A percentile compares a stretch with the other conserved stretches of the same genome.
phyloP scores from a whole-genome alignment of 2,797 vertebrate genomes.

The Myiotriccus ornatus region DNA sequence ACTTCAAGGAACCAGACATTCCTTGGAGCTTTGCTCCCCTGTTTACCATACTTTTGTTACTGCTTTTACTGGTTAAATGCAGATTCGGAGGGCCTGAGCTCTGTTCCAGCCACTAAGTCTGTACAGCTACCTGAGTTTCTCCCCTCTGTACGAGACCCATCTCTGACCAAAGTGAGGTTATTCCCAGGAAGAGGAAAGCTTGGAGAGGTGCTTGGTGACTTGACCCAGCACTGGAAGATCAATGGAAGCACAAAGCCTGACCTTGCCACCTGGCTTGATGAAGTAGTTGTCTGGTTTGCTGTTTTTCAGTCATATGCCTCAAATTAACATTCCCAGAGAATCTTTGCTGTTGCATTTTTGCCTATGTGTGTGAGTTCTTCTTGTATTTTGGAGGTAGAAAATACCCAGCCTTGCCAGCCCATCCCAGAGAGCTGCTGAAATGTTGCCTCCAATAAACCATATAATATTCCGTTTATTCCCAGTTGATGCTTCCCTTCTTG shows the following conservation, averaged over 20 bases:
- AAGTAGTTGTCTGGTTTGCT: background rate
- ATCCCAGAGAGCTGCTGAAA: background rate
- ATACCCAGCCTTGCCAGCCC: background rate
- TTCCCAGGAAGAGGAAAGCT: background rate
- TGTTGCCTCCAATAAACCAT: background rate
- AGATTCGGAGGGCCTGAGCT: background rate
- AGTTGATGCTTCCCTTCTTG: background rate
- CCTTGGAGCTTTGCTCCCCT: background rate
- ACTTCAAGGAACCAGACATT: background rate
- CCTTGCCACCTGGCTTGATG: background rate
- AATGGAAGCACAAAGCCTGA: background rate
- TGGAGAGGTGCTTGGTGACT: background rate
- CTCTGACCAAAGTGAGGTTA: background rate
- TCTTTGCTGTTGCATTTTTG: background rate
- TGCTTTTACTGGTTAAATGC: background rate
- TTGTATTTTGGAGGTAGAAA: background rate
- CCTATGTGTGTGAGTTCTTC: background rate
- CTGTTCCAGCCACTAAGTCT: background rate
- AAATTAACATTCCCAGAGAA: background rate
- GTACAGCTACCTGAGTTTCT: background rate
- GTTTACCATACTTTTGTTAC: background rate
- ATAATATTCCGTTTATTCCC: background rate
- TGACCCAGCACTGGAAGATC: background rate
- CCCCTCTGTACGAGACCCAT: background rate
- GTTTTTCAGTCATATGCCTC: background rate